Evolutionary conservation across 2,888 invertebrate species (phyloP), one percentile per base, ranked within the genome.

Genomic region (Chrysolina oricalcia): DNA sequence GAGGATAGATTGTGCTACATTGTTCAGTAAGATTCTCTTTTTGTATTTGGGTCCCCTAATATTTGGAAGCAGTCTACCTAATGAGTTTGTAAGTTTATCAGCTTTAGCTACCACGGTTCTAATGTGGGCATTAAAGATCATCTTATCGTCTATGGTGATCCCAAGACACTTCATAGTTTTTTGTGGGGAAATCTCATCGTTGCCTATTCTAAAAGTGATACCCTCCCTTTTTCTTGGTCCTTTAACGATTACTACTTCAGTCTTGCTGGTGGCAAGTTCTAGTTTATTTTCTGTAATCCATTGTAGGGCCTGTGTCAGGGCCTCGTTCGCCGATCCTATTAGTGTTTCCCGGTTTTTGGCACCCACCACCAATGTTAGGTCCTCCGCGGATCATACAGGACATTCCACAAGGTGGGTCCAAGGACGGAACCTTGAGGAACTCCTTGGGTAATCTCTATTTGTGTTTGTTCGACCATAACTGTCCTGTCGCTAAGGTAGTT

Each of bases 401-500:
- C 19, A 19, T 80, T 79, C 80, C 79, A 80, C 23, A 80, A 50
- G 3, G 50, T 17, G 0, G 81, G 79, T 0, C 78, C 79, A 0
- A 81, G 72, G 1, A 81, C 67, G 0, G 70, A 77, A 4, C 73
- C 74, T 63, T 78, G 77, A 10, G 71, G 73, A 4, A 75, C 73
- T 10, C 80, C 80, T 2, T 35, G 27, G 9, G n/a, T 35, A 6
- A 43, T 13, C 13, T 13, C 23, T 1, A n/a, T n/a, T 10, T 43
- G 2, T 10, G 17, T 10, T 0, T 21, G 13, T 27, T 5, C 27
- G 3, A 65, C 9, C 10, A 2, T 11, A 0, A 65, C 2, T 10
- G 19, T 27, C 5, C 13, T 65, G 21, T 65, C 0, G 41, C 17
- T 43, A 2, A 65, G 46, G n/a, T 65, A 43, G 5, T n/a, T 11